These are phyloP conservation scores for Lycia hirtaria DNA, from an alignment of 2,888 invertebrate species.

Conservation along the genomic window DNA sequence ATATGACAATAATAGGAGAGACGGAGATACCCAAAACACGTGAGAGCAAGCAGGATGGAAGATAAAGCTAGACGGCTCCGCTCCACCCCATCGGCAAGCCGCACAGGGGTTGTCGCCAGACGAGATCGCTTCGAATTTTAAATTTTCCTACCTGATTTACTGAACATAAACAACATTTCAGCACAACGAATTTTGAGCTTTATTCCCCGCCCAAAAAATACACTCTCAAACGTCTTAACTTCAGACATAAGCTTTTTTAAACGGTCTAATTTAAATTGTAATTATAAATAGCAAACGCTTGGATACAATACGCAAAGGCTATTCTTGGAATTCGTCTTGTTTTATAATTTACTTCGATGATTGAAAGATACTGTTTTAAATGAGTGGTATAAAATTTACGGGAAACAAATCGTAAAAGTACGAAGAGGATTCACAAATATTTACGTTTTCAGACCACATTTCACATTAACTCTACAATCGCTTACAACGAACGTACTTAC, in stretches of 20 bases:
- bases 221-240: slow-evolving; percentile 44
- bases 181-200: slow-evolving; percentile 60
- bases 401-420: slow-evolving; percentile 63
- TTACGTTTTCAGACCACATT: slow-evolving; percentile 65
- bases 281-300: slow-evolving; percentile 83
- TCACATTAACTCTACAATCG: slow-evolving; percentile 63
- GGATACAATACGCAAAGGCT: slow-evolving; percentile 79
- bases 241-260: slow-evolving; percentile 59
- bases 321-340: slow-evolving; percentile 75
- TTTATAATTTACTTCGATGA: slow-evolving; percentile 73
- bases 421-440: slow-evolving; percentile 65
- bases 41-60: slow-evolving; percentile 62
- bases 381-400: slow-evolving; percentile 60
- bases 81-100: slow-evolving; percentile 79
- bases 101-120: slow-evolving; percentile 83
- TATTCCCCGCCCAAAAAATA: slow-evolving; percentile 50
- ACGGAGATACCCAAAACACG: slow-evolving; percentile 65
- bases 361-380: slow-evolving; percentile 71
- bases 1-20: slow-evolving; percentile 84
- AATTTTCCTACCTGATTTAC: slow-evolving; percentile 74
- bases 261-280: slow-evolving; percentile 67
- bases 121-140: slow-evolving; percentile 76
- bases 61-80: slow-evolving; percentile 67
- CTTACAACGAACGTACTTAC: too few species aligned
- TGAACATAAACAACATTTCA: slow-evolving; percentile 53